Evolutionary conservation across 2,113 vertebrate species (phyloP).

Genomic region (Columba livia): DNA sequence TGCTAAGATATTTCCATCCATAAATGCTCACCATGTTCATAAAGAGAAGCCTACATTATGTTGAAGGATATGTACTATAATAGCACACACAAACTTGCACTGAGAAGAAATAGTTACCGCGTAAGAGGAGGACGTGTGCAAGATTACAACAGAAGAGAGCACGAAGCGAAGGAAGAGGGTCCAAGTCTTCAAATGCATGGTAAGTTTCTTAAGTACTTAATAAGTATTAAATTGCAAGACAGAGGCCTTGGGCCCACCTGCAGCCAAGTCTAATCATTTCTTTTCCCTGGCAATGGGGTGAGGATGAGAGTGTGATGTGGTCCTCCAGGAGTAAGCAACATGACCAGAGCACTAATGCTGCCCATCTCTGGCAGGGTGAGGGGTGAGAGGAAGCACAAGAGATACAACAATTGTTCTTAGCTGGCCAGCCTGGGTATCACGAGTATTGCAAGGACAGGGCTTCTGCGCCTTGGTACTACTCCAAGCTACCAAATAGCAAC

Average conservation of each 20-base stretch:
- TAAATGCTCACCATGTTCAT: not conserved
- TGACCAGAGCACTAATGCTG: not conserved
- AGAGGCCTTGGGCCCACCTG: not conserved
- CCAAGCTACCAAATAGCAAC: not conserved
- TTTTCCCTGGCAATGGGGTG: not conserved
- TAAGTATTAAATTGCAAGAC: not conserved
- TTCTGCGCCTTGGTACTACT: not conserved
- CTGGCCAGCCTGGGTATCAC: not conserved
- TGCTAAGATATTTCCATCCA: not conserved
- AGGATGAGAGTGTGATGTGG: not conserved
- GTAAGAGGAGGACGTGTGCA: not conserved
- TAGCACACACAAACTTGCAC: not conserved
- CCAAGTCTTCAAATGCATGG: not conserved
- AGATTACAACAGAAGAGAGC: not conserved
- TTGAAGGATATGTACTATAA: not conserved
- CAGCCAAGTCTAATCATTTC: not conserved
- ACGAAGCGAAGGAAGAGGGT: not conserved
- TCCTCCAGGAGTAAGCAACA: not conserved
- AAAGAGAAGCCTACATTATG: not conserved
- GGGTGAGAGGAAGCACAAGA: not conserved
- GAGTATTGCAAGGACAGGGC: not conserved
- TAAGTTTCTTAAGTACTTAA: not conserved
- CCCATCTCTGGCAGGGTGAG: fast-evolving
- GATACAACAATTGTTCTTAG: fast-evolving
- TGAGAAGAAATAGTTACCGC: not conserved